Conservation (phyloP, 1,140 invertebrate genomes). For the Cepaea nemoralis region DNA sequence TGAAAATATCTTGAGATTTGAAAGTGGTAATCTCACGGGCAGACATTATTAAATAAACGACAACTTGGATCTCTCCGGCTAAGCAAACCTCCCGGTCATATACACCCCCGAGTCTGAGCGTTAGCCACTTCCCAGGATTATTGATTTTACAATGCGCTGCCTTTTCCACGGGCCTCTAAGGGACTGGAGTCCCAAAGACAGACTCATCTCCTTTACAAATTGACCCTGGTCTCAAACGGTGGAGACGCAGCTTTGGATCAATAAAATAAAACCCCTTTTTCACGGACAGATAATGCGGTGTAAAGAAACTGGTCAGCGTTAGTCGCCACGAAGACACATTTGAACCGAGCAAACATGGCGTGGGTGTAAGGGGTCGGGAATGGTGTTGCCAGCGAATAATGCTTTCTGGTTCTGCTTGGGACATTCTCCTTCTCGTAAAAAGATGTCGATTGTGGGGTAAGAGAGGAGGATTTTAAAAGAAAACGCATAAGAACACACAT, state of each 20-base stretch:
- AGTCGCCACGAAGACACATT: not conserved
- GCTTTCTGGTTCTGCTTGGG: too few species aligned
- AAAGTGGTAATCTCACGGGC: not conserved
- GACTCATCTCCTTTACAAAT: conserved; percentile 40
- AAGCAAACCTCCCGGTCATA: not conserved
- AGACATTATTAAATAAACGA: not conserved
- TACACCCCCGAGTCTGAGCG: conserved; percentile 3
- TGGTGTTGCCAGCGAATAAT: too few species aligned
- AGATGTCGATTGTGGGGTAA: too few species aligned
- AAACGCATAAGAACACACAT: too few species aligned
- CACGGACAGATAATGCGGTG: not conserved
- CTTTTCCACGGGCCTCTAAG: conserved; percentile 20
- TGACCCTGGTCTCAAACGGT: conserved; percentile 29
- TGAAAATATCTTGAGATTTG: too few species aligned
- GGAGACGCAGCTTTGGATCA: conserved; percentile 13
- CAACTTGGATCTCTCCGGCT: not conserved
- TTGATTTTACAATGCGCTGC: conserved; percentile 24
- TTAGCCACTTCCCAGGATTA: conserved; percentile 37
- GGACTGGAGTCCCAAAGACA: conserved; percentile 12
- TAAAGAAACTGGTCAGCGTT: not conserved
- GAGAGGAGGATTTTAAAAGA: too few species aligned
- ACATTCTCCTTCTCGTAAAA: too few species aligned
- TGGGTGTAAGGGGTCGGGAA: too few species aligned
- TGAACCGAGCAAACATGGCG: not conserved
- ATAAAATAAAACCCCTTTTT: conserved; percentile 29